A percentile compares a stretch with the other conserved stretches of the same genome.
phyloP scores from a whole-genome alignment of 2,888 invertebrate genomes.

The Oligia latruncula region DNA sequence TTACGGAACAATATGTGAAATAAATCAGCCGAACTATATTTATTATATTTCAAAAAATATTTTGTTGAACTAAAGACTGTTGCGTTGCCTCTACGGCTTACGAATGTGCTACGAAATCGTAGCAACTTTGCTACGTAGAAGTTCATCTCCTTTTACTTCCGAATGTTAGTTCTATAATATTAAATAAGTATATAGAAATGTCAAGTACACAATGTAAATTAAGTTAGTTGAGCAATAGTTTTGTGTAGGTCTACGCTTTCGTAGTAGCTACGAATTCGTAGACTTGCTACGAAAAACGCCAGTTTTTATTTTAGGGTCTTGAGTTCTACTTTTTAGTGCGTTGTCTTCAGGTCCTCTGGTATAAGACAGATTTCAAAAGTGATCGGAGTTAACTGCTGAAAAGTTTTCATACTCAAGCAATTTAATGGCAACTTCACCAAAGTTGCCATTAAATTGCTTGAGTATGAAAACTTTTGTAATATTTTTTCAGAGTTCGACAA shows the following conservation, averaged over 20 bases:
- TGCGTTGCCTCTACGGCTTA: slow-evolving; percentile 32
- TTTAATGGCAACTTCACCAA: no score
- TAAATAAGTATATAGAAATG: no score
- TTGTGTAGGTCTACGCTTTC: neutral
- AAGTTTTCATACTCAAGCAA: no score
- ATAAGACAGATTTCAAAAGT: neutral
- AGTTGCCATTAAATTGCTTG: no score
- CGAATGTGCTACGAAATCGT: slow-evolving; percentile 24
- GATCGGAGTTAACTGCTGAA: neutral
- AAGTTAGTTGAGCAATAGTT: neutral
- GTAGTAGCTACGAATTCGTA: slow-evolving; percentile 20
- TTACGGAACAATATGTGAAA: neutral
- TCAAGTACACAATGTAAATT: neutral
- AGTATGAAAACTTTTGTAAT: no score
- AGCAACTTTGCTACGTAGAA: neutral
- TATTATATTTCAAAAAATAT: no score
- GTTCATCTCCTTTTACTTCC: neutral
- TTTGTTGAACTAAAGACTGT: neutral
- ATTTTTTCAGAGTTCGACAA: no score
- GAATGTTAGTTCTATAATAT: neutral
- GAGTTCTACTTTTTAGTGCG: no score
- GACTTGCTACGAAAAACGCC: neutral
- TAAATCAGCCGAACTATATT: neutral
- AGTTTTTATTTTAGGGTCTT: neutral
- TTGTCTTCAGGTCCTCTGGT: neutral